Evolutionary conservation across 2,888 invertebrate species (phyloP), one percentile per base, ranked within the genome.

Genomic region (Yponomeuta evonymella): DNA sequence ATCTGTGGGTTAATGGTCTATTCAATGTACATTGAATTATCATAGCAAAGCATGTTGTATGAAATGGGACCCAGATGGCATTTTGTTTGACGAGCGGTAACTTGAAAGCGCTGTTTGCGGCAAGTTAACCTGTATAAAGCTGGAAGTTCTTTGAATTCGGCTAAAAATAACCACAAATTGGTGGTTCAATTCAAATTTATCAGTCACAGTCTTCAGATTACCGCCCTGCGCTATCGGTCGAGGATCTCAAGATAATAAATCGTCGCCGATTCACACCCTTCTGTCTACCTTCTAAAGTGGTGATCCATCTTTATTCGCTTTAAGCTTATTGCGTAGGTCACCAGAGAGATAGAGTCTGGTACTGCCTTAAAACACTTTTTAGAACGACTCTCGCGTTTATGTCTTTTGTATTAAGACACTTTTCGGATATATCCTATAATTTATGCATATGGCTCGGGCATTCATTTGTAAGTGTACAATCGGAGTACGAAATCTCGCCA

Each of bases 401-500:
- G 51, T 58, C 51, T 58, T 58, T 58, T 58, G 51, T 58, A 58
- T 58, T 58, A 58, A 58, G 51, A 58, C 1, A 43, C 43, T 43
- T 43, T 43, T 43, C 43, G 43, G 43, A 43, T 43, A 8, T 30
- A 11, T 64, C 29, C 8, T 30, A 58, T 5, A 58, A 58, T 58
- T 81, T 81, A 81, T 76, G 78, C 77, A 83, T 81, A 79, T 82
- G 77, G 81, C 72, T 78, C 80, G 76, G 78, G 79, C 83, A 81
- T 80, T 81, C 82, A 81, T 80, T 81, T 83, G 83, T 82, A 80
- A 82, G 79, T 78, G 80, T 77, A 80, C 79, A 83, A 87, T 88
- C 84, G 82, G 81, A 84, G 88, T 84, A 82, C 85, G 84, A 87
- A 86, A 89, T 88, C 84, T 82, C 82, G 79, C 84, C 85, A 84